Base-by-base conservation (phyloP, 30 jellyfish, hydroid and myxozoan genomes). In the Hydractinia symbiolongicarpus region DNA sequence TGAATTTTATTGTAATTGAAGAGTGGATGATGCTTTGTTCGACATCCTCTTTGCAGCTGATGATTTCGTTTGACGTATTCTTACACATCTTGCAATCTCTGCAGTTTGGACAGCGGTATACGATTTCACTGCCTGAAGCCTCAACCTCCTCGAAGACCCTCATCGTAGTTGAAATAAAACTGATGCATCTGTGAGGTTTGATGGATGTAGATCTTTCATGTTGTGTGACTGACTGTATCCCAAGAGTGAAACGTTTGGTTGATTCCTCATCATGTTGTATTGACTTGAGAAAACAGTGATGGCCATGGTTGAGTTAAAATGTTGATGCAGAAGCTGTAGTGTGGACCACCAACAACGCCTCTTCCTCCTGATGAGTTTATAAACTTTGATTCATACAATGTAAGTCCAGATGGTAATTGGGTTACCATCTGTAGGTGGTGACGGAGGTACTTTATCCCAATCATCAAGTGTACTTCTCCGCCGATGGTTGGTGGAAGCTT, bases 401-500 rank as follows among this genome's bases (percentile, higher is more conserved):
- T 15, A 57, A 57, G 68, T 15, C 68, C 68, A 57, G 68, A 57
- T 57, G 68, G 68, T 15, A 57, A 57, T 15, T 57, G 68, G 68
- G 15, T 57, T 9, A 57, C 68, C 68, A 57, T 57, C 68, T 57
- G 9, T 57, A 15, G 68, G 68, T 57, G 68, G 68, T 57, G 68
- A 57, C 68, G 68, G 9, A 57, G 68, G 68, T 57, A 57, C 15
- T 57, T 57, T 57, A 57, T 57, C 17, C 86, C 86, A 7, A 79
- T 58, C 86, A 79, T 79, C 30, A 79, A 53, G 44, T 79, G 83
- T 9, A 79, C 40, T 1, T 64, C 86, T 16, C 86, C 83, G 30
- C 84, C 53, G 19, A 15, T 78, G 17, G 15, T 7, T 16, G 81
- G 50, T 55, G 84, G 75, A 76, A 40, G 81, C 52, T 67, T 15